A percentile compares a stretch with the other conserved stretches of the same genome.
Evolutionary conservation across 2,113 vertebrate genomes (phyloP).

Genomic region (Ceratotherium simum): DNA sequence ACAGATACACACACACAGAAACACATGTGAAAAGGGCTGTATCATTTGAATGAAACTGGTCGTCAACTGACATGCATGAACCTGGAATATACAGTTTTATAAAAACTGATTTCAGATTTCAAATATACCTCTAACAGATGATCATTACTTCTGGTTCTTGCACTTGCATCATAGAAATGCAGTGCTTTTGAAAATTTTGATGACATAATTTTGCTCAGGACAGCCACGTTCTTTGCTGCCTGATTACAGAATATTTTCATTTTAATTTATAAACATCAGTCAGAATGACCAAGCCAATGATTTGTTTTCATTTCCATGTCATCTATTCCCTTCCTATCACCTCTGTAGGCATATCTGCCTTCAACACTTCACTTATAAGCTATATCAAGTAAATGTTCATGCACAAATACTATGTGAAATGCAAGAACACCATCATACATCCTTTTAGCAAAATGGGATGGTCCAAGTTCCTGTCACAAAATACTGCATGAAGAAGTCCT

Average conservation of each 20-base stretch:
- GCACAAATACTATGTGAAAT: not conserved
- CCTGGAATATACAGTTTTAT: not conserved
- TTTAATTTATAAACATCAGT: not conserved
- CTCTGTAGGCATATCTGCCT: not conserved
- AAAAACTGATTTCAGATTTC: not conserved
- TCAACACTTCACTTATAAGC: not conserved
- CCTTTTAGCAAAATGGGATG: not conserved
- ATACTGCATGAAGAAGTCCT: not conserved
- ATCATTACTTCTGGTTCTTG: not conserved
- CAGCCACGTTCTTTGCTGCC: not conserved
- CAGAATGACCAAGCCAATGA: not conserved
- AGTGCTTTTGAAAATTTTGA: not conserved
- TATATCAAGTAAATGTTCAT: not conserved
- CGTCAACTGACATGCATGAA: not conserved
- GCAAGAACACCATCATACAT: not conserved
- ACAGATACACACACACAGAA: not conserved
- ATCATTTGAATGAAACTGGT: not conserved
- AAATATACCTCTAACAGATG: not conserved
- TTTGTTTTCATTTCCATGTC: not conserved
- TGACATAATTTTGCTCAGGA: not conserved
- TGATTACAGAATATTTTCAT: not conserved
- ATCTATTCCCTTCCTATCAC: not conserved
- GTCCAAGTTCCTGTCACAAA: constrained; percentile 7
- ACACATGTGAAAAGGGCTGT: not conserved
- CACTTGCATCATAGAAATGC: not conserved